Conservation (phyloP, 2,888 invertebrate species). For the Pasiphila rectangulata region DNA sequence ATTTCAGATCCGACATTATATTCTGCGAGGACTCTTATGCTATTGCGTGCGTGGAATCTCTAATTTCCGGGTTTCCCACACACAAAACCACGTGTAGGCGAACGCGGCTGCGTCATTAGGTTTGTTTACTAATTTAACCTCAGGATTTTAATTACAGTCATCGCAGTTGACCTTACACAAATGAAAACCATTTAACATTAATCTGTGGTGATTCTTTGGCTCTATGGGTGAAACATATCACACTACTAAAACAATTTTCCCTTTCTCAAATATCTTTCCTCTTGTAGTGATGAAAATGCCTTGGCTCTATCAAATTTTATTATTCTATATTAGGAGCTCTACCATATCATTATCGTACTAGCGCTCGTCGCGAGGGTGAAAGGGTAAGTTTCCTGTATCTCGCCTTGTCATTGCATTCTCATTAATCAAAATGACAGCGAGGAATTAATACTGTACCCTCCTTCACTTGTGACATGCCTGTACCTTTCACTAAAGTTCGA, state of each 20-base stretch:
- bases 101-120: slow-evolving; percentile 13
- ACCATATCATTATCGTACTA: slow-evolving; percentile 22
- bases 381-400: slow-evolving; percentile 46
- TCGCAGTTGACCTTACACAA: background rate
- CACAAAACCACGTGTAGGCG: slow-evolving; percentile 41
- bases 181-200: background rate
- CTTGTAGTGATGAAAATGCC: background rate
- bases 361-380: slow-evolving; percentile 29
- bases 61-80: slow-evolving; percentile 51
- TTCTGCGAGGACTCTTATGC: slow-evolving; percentile 18
- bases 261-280: too few relatives aligned
- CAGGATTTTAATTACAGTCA: slow-evolving; percentile 2
- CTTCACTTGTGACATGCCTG: slow-evolving; percentile 39
- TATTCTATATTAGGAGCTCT: slow-evolving; percentile 8
- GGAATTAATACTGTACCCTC: slow-evolving; percentile 62
- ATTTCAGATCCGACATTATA: slow-evolving; percentile 37
- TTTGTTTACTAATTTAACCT: slow-evolving; percentile 20
- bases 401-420: slow-evolving; percentile 60
- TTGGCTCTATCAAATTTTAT: background rate
- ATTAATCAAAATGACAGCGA: slow-evolving; percentile 71
- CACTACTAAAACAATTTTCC: too few relatives aligned
- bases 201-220: too few relatives aligned
- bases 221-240: too few relatives aligned
- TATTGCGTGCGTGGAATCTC: slow-evolving; percentile 32
- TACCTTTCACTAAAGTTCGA: slow-evolving; percentile 51